phyloP scores from a whole-genome alignment of 2,888 invertebrate species.

The Lordiphosa andalusiaca region DNA sequence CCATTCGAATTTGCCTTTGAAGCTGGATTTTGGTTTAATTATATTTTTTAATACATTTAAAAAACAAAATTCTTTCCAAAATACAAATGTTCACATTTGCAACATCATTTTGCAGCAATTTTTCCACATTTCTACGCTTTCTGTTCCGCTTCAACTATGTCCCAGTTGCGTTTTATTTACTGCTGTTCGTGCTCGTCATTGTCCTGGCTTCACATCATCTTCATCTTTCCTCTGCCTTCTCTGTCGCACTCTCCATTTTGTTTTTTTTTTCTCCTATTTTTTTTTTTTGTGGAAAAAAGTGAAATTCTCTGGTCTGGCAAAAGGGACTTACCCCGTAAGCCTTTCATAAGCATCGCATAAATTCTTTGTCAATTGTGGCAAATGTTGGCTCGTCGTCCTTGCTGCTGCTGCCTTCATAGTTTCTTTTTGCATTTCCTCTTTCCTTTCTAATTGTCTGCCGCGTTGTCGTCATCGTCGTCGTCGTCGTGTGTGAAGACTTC shows the following conservation, averaged over 20 bases:
- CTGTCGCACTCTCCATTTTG: no score
- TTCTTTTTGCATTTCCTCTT: slow-evolving; percentile 1
- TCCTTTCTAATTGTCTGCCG: slow-evolving; percentile 29
- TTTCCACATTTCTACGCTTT: slow-evolving; percentile 28
- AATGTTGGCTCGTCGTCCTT: slow-evolving; percentile 35
- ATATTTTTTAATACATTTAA: not conserved
- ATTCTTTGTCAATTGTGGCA: slow-evolving; percentile 72
- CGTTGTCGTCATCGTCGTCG: slow-evolving; percentile 23
- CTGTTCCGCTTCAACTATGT: slow-evolving; percentile 5
- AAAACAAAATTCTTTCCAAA: slow-evolving; percentile 12
- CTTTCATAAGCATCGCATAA: slow-evolving; percentile 69
- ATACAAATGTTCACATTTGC: slow-evolving; percentile 53
- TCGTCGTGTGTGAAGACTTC: slow-evolving; percentile 34
- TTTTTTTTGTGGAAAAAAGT: slow-evolving; percentile 34
- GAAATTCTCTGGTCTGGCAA: slow-evolving; percentile 48
- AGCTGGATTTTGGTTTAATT: slow-evolving; percentile 15
- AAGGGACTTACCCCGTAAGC: slow-evolving; percentile 60
- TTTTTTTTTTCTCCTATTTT: not conserved
- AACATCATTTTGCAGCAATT: slow-evolving; percentile 57
- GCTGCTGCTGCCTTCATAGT: slow-evolving; percentile 11
- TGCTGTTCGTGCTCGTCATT: slow-evolving; percentile 34
- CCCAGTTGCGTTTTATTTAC: slow-evolving; percentile 50
- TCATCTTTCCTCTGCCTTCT: slow-evolving; percentile 7
- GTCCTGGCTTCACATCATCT: slow-evolving; percentile 22
- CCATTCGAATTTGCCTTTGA: slow-evolving; percentile 43